Evolutionary conservation across 2,888 invertebrate genomes (phyloP), one percentile per base, ranked within the genome.

Genomic region (Tholera decimalis): DNA sequence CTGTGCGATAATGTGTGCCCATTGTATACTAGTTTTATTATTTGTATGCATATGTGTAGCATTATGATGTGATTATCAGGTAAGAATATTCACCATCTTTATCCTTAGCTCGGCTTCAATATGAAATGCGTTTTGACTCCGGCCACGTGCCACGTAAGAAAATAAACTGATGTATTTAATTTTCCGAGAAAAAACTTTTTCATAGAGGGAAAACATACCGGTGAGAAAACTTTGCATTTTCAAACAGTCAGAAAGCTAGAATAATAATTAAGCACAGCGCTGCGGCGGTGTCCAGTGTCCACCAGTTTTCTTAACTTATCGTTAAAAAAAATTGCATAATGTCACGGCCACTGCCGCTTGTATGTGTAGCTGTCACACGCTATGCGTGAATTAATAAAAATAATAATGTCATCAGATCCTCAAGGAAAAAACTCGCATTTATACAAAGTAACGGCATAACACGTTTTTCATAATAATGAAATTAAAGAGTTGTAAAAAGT

Each of bases 401-500:
- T n/a, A 26, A 46, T 46, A 46, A 61, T 37, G 7, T 35, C 8
- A 47, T 13, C 7, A 28, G 18, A 30, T n/a, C 53, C 30, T 24
- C 26, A 5, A 37, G 43, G 28, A 50, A 60, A 22, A 47, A 50
- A 18, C 49, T n/a, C 26, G 8, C 3, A 56, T 56, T 47, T 20
- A 2, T 1, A 20, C 35, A 11, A 47, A 33, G 26, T 68, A 41
- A 63, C 18, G 26, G 18, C 11, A 44, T 13, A 13, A 20, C 3
- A 18, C 49, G 15, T 64, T 55, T 55, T 64, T 70, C 55, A 74
- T 58, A 47, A 73, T 53, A 39, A 62, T 58, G 46, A 63, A 57
- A n/a, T n/a, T n/a, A n/a, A 62, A 50, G 24, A 33, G 58, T 15
- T 55, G 43, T 53, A 53, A 47, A 60, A 74, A 55, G 9, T 33